Conservation (phyloP, 2,888 invertebrate species). For the Brachycybe producta region DNA sequence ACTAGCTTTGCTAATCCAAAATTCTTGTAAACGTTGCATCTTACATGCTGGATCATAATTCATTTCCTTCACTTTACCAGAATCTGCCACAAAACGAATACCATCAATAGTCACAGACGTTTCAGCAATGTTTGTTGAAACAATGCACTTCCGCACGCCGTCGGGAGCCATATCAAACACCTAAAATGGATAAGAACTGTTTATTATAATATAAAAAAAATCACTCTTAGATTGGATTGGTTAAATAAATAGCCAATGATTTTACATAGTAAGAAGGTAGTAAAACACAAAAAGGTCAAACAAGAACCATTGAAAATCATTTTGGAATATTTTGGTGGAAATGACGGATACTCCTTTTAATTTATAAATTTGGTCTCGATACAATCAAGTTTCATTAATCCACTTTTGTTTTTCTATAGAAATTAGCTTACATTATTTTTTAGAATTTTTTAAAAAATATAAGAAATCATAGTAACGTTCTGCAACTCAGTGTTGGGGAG, state of each 20-base stretch:
- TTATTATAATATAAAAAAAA: neutral
- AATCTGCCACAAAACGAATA: slow-evolving; percentile 90
- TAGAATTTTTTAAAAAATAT: too few relatives aligned
- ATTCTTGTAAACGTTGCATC: slow-evolving; percentile 82
- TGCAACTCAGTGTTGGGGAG: too few relatives aligned
- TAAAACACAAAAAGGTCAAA: too few relatives aligned
- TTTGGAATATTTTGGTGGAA: too few relatives aligned
- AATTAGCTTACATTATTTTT: too few relatives aligned
- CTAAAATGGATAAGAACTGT: slow-evolving; percentile 29
- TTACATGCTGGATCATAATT: slow-evolving; percentile 80
- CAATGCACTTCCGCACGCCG: slow-evolving; percentile 86
- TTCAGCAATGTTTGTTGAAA: slow-evolving; percentile 97
- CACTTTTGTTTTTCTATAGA: too few relatives aligned
- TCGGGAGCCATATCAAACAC: slow-evolving; percentile 91
- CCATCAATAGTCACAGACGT: slow-evolving; percentile 98
- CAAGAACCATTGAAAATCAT: too few relatives aligned
- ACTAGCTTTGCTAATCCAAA: slow-evolving; percentile 93
- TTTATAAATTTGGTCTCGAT: too few relatives aligned
- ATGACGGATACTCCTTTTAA: too few relatives aligned
- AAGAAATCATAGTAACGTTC: too few relatives aligned
- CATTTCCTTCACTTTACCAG: slow-evolving; percentile 96
- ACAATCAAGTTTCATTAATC: too few relatives aligned
- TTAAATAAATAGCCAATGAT: neutral
- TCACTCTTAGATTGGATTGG: neutral
- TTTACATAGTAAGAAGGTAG: neutral